Evolutionary conservation across 2,113 vertebrate species (phyloP), one percentile per base, ranked within the genome.

Genomic region (Boulengeromyrus knoepffleri): DNA sequence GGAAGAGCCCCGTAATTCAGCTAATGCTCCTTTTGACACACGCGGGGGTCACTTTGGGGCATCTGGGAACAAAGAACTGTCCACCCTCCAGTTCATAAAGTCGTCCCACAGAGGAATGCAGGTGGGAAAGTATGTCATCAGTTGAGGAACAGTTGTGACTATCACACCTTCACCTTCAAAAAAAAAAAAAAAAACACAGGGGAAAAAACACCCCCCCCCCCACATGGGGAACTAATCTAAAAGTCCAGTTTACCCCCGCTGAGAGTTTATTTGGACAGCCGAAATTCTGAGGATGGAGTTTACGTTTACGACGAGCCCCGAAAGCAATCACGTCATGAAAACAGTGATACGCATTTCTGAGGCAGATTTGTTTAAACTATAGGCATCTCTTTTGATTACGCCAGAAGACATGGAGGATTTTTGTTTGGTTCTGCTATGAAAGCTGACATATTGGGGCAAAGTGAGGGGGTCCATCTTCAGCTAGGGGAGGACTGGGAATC

Each of bases 331-430:
- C 74, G 74, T 80, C 74, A 80, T 80, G 31, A 80, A 80, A 80
- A 80, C n/a, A 80, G 74, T 80, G 74, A 36, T 42, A 80, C 36
- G 36, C 36, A 80, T 80, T 80, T 36, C 74, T 42, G 74, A 80
- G 17, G 74, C 74, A 80, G 74, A 80, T 80, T 80, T 80, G 74
- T 80, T 80, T 80, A 80, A 80, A 80, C 36, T 80, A 80, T 42
- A 39, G 36, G 36, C 36, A 80, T 80, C 74, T 80, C 36, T 39
- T 80, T 19, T 80, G 74, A 80, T 80, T 80, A 80, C 2, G 31
- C 74, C 74, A 80, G 17, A 80, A 80, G 74, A 80, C 36, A 17
- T 80, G 74, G 74, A 80, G 31, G 36, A 42, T 15, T 39, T 39
- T 77, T 42, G 74, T 80, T 80, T 42, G 36, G 74, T 42, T 80